phyloP scores from a whole-genome alignment of 2,888 invertebrate genomes.

The Drosophila barbarae region DNA sequence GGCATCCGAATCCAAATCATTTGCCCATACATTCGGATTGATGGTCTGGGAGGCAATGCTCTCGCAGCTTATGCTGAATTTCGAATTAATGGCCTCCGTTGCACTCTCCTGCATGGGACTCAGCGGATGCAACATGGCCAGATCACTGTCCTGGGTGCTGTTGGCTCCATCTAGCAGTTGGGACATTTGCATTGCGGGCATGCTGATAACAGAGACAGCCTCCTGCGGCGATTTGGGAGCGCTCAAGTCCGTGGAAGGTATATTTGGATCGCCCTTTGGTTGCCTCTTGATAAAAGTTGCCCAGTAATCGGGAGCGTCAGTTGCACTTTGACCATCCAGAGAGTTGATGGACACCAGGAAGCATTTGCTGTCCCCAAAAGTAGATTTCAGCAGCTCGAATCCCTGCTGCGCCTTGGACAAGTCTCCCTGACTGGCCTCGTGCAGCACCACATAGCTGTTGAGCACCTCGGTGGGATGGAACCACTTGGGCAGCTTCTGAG shows the following conservation, averaged over 20 bases:
- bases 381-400: slow-evolving; percentile 91
- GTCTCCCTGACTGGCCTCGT: slow-evolving; percentile 87
- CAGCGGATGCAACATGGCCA: slow-evolving; percentile 85
- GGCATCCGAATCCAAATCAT: slow-evolving; percentile 81
- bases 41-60: slow-evolving; percentile 81
- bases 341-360: slow-evolving; percentile 95
- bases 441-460: slow-evolving; percentile 93
- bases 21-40: slow-evolving; percentile 82
- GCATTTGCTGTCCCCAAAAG: slow-evolving; percentile 92
- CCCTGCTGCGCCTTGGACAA: slow-evolving; percentile 89
- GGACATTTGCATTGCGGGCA: slow-evolving; percentile 77
- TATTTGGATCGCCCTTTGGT: slow-evolving; percentile 78
- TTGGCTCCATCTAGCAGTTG: slow-evolving; percentile 55
- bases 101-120: slow-evolving; percentile 85
- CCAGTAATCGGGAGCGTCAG: slow-evolving; percentile 91
- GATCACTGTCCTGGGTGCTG: slow-evolving; percentile 68
- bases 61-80: slow-evolving; percentile 81
- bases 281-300: slow-evolving; percentile 86
- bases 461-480: slow-evolving; percentile 88
- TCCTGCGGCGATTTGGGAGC: slow-evolving; percentile 83
- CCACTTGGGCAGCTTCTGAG: slow-evolving; percentile 91
- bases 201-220: slow-evolving; percentile 79
- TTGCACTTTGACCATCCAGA: slow-evolving; percentile 82
- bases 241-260: slow-evolving; percentile 80
- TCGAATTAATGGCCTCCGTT: slow-evolving; percentile 81